A percentile compares a stretch with the other conserved stretches of the same genome.
phyloP scores from a whole-genome alignment of 2,113 vertebrate species.

The Varanus komodoensis region DNA sequence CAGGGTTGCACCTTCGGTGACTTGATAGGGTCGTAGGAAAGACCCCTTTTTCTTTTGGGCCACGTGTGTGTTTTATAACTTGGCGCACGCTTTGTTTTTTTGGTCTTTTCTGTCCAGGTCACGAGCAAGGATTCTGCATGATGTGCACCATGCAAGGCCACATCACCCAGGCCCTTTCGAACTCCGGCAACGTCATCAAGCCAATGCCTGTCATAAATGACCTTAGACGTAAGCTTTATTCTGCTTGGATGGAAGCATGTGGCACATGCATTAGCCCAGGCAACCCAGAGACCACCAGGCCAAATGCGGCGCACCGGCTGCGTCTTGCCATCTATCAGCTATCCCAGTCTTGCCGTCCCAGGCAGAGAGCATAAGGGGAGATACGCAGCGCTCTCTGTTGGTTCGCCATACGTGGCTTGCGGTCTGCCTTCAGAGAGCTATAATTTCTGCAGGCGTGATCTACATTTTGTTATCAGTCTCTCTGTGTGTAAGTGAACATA shows the following conservation, averaged over 20 bases:
- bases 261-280: no score
- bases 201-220: slow-evolving; percentile 92
- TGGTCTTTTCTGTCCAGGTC: slow-evolving; percentile 79
- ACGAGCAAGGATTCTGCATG: slow-evolving; percentile 94
- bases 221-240: slow-evolving; percentile 87
- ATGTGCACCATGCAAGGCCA: slow-evolving; percentile 98
- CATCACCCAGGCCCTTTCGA: slow-evolving; percentile 91
- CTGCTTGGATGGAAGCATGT: no score
- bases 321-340: background rate
- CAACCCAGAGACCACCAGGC: background rate
- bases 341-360: background rate
- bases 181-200: slow-evolving; percentile 92
- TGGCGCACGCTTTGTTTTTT: background rate
- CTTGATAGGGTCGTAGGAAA: background rate
- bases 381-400: background rate
- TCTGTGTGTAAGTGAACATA: background rate
- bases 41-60: background rate
- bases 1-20: no score
- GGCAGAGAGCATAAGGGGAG: background rate
- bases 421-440: no score
- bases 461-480: background rate
- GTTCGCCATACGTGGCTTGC: background rate
- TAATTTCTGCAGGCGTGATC: background rate
- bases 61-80: background rate
- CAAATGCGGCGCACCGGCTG: background rate